Base-by-base conservation (phyloP, 1,140 invertebrate species). In the Physella acuta region DNA sequence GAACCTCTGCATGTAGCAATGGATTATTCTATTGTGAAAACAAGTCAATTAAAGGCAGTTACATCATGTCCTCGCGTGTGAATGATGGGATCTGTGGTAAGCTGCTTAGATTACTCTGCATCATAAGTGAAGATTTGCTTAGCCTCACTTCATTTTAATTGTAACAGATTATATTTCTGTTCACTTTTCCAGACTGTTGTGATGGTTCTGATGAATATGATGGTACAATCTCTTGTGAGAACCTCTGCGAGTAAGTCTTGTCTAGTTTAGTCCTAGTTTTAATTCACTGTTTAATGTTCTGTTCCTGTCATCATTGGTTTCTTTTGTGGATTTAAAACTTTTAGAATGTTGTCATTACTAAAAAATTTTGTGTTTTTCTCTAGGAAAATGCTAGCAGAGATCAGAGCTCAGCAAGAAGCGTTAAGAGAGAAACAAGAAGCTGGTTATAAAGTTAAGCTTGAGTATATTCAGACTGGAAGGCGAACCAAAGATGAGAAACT, bases 41-140 rank as follows among this genome's bases (percentile, higher is more conserved):
- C 87, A 88, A 90, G 55, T 95, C 95, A 1, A 91, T 94, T 83
- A 88, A 88, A 75, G 87, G 94, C 0, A 76, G 88, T 56, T 88
- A 93, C 76, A 91, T 99, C 77, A 92, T 92, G 2, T 94, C 95
- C 31, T 92, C 92, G 3, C 88, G 92, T 79, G 95, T 99, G 0
- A 97, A 98, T 82, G 98, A 99, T 87, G 94, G 94, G 2, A 90
- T 99, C 73, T 99, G 98, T 87, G 95, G 94, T 88, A 85, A 81
- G 86, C 75, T 31, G n/a, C n/a, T n/a, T n/a, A n/a, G n/a, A n/a
- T n/a, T 26, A 56, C 11, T n/a, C n/a, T n/a, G n/a, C n/a, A n/a
- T n/a, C n/a, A n/a, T n/a, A 56, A 16, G 53, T 16, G 26, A 11
- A 56, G 26, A 26, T 56, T 11, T 56, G 11, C 26, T 28, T 16